Base-by-base conservation (phyloP, 2,888 invertebrate genomes). In the Polymixis lichenea region DNA sequence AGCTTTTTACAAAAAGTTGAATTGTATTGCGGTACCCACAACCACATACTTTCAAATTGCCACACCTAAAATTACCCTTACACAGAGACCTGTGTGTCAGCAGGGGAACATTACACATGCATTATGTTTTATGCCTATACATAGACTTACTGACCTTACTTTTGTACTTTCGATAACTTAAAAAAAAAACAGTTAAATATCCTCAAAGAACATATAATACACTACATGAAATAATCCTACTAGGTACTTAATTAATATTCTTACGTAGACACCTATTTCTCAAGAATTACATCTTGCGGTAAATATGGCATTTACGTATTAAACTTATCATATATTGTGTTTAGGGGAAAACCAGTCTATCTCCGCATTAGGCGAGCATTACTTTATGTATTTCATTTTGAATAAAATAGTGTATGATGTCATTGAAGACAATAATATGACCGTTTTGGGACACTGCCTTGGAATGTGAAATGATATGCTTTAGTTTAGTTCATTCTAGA, bases 321-420 rank as follows among this genome's bases (percentile, higher is more conserved):
- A 69, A 83, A 61, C 1, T 13, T 61, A 22, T 51, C 58, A 28
- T 64, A 43, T 70, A 68, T 65, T 74, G 25, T 68, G 58, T 68
- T 80, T 71, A 51, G 81, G 80, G 76, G 65, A 80, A 85, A 87
- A 73, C 87, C 86, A 76, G 70, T 78, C 66, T 64, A 65, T 73
- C 25, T 67, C 62, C 53, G 51, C 53, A 76, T 69, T 60, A 72
- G 81, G 85, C n/a, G 28, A 80, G 62, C 72, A 78, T 79, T 69
- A 72, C 61, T 68, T 60, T 76, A 74, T 72, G 25, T 77, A 38
- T 76, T 61, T 55, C 69, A 80, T 76, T 78, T 68, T 67, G n/a
- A 56, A 78, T 83, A 69, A 56, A 70, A 82, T 70, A 77, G 65
- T 78, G 46, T 38, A 46, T 86, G 87, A 86, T 75, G 85, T 86